Conservation (phyloP, 2,888 invertebrate genomes). For the Keiferia lycopersicella region DNA sequence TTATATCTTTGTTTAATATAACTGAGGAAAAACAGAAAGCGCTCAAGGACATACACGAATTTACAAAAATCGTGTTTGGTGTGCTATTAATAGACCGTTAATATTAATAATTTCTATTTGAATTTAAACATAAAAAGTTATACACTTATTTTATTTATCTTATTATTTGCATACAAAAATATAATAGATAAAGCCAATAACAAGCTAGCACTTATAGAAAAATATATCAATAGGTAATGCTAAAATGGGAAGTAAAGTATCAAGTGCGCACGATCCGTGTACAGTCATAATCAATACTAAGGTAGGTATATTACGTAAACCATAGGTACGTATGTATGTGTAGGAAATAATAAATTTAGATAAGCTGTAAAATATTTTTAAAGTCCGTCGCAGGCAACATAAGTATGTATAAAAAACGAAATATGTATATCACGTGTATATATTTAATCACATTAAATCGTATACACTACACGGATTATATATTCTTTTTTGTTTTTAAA, state of each 20-base stretch:
- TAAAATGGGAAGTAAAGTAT: slow-evolving; percentile 1
- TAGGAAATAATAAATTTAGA: slow-evolving; percentile 16
- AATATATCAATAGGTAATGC: background rate
- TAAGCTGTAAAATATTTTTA: slow-evolving; percentile 3
- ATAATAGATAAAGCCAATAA: background rate
- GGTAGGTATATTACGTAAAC: slow-evolving; percentile 20
- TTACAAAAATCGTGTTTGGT: background rate
- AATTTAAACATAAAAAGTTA: no score
- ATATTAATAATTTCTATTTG: background rate
- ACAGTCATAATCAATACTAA: slow-evolving; percentile 18
- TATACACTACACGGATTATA: no score
- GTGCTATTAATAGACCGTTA: background rate
- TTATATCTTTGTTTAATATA: background rate
- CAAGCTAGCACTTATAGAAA: no score
- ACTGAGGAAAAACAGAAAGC: slow-evolving; percentile 1
- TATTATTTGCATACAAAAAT: no score
- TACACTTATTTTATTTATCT: no score
- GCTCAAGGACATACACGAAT: background rate
- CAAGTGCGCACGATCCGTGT: slow-evolving; percentile 3
- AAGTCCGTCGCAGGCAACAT: background rate
- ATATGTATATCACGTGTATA: no score
- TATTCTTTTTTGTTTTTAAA: no score
- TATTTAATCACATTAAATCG: background rate
- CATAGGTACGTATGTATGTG: slow-evolving; percentile 1
- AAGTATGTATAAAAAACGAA: background rate